Conservation (phyloP, 53 echinoderm and acorn worm species). For the Apostichopus leukothele region DNA sequence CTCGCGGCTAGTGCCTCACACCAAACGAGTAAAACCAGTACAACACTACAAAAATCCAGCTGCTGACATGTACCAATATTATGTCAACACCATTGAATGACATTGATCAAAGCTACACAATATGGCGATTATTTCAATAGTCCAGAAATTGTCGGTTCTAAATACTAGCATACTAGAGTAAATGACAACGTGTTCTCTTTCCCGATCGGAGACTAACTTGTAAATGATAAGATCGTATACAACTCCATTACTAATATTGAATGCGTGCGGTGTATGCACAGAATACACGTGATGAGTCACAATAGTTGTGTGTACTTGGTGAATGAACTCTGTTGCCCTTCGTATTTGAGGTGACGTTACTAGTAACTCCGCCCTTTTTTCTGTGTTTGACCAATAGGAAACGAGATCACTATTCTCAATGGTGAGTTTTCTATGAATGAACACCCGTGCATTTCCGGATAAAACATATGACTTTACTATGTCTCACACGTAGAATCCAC, state of each 20-base stretch:
- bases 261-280: not conserved
- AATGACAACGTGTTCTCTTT: not conserved
- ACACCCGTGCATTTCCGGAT: conserved; percentile 48
- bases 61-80: conserved; percentile 26
- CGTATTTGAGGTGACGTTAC: conserved; percentile 1
- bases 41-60: conserved; percentile 40
- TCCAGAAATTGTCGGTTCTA: not conserved
- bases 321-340: conserved; percentile 62
- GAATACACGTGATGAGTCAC: conserved; percentile 49
- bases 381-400: not conserved
- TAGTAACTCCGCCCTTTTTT: conserved; percentile 9
- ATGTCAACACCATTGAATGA: conserved; percentile 43
- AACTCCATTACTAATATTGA: conserved; percentile 43
- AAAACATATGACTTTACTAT: conserved; percentile 54
- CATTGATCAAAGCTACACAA: conserved; percentile 31
- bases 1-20: conserved; percentile 52
- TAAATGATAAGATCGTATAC: not conserved
- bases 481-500: not conserved
- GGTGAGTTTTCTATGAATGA: conserved; percentile 51
- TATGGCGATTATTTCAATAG: conserved; percentile 28
- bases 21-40: not conserved
- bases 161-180: not conserved
- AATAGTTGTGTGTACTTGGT: conserved; percentile 46
- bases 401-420: conserved; percentile 4
- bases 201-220: not conserved